Evolutionary conservation across 2,113 vertebrate species (phyloP), one percentile per base, ranked within the genome.

Genomic region (Pelecanus crispus): DNA sequence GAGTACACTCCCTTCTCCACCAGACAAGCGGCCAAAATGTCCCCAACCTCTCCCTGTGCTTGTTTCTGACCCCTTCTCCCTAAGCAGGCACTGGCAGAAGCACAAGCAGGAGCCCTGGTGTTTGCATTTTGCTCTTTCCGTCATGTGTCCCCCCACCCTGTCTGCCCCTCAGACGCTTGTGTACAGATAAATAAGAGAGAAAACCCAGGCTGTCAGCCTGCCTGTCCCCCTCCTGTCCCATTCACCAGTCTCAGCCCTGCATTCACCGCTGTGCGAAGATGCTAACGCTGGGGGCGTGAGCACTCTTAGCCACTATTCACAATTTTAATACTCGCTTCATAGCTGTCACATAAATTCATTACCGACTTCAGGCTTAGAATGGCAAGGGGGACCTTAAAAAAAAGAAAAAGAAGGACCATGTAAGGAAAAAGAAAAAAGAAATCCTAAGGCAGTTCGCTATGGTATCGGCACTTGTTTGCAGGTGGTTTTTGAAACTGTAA

Each of bases 341-440:
- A 98, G 98, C 98, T 98, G 98, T 98, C 98, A 98, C 98, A 98
- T 98, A 98, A 98, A 98, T 98, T 98, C 97, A 97, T 97, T 96
- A 94, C 94, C 3, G 6, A 86, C 78, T 94, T 75, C 81, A 80
- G 68, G 94, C 90, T 93, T 86, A 87, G 91, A 97, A 98, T 94
- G 89, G 91, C 87, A 88, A 97, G 94, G 94, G 68, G 82, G 70
- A 94, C 97, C 80, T 95, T 94, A 55, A 83, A 68, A 94, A 65
- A 90, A 58, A 84, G 32, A 49, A 83, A 50, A 88, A 95, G 85
- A 87, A 83, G 56, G 40, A 79, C 22, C 78, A 85, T 44, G 56
- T 90, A 95, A 93, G 65, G 53, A 53, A 71, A 71, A 79, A 74
- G 38, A 75, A 86, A 88, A 96, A 93, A 97, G 79, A 95, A 95